A percentile compares a stretch with the other conserved stretches of the same genome.
These are phyloP conservation scores for Melieria omissa DNA, from an alignment of 2,888 invertebrate genomes.

Conservation along the genomic window DNA sequence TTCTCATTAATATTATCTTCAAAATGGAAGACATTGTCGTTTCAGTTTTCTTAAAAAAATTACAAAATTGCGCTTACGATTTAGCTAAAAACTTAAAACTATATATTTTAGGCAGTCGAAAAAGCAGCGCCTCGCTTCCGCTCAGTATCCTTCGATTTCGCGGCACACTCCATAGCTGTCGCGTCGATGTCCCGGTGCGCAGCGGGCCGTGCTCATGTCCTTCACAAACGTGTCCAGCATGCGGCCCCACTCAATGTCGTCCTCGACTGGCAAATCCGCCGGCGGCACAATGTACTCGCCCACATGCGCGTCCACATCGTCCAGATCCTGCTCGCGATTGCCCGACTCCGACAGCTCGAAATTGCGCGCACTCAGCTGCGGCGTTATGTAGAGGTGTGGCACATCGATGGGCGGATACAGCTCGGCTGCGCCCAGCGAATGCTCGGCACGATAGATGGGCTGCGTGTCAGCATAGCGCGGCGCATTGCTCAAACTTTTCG, in stretches of 20 bases:
- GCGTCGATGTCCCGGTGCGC: slow-evolving; percentile 77
- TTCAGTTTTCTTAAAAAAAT: neutral
- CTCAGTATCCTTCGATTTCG: slow-evolving; percentile 59
- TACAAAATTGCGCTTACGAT: neutral
- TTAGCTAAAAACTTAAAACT: slow-evolving; percentile 27
- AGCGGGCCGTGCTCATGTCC: slow-evolving; percentile 72
- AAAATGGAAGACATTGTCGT: neutral
- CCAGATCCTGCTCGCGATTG: slow-evolving; percentile 40
- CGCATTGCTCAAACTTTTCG: slow-evolving; percentile 20
- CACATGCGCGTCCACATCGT: slow-evolving; percentile 51
- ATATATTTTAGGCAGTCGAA: slow-evolving; percentile 35
- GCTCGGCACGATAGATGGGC: slow-evolving; percentile 55
- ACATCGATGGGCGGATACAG: slow-evolving; percentile 60
- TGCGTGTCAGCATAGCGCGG: slow-evolving; percentile 32
- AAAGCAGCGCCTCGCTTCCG: slow-evolving; percentile 5
- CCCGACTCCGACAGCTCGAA: slow-evolving; percentile 28
- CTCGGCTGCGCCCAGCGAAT: slow-evolving; percentile 47
- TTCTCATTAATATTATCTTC: too few relatives aligned
- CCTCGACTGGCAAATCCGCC: slow-evolving; percentile 55
- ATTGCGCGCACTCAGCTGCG: slow-evolving; percentile 44
- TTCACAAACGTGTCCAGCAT: slow-evolving; percentile 57
- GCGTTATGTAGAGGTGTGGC: slow-evolving; percentile 48
- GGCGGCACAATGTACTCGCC: slow-evolving; percentile 44
- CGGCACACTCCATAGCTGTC: slow-evolving; percentile 76
- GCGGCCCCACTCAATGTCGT: slow-evolving; percentile 55